A percentile compares a stretch with the other conserved stretches of the same genome.
These are phyloP conservation scores for Toxostoma redivivum DNA, from an alignment of 2,113 vertebrate genomes.

Conservation along the genomic window DNA sequence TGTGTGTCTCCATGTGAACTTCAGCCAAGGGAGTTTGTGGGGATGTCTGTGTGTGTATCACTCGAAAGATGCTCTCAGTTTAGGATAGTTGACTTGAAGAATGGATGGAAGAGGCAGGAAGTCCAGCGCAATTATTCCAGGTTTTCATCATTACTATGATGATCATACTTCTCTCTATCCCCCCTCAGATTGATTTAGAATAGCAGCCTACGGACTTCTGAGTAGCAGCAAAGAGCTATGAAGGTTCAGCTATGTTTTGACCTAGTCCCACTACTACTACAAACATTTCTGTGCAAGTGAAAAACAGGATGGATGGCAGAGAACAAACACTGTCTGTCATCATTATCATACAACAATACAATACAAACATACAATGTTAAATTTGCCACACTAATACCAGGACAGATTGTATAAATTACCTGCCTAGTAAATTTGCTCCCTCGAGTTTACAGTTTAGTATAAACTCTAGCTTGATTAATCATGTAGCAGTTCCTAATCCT, in stretches of 20 bases:
- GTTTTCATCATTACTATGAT: not conserved
- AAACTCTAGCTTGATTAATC: constrained; percentile 2
- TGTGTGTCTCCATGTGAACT: not conserved
- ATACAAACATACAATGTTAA: too few species aligned
- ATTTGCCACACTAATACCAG: not conserved
- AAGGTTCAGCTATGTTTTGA: not conserved
- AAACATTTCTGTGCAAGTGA: not conserved
- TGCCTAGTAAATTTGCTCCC: not conserved
- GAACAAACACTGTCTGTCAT: not conserved
- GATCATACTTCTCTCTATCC: not conserved
- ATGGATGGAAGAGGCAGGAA: not conserved
- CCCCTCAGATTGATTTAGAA: not conserved
- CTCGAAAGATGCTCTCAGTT: not conserved
- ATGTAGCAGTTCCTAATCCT: not conserved
- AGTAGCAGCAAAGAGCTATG: not conserved
- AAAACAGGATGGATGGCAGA: not conserved
- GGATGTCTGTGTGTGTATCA: accelerated
- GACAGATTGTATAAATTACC: not conserved
- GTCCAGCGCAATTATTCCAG: not conserved
- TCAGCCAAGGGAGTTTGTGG: not conserved
- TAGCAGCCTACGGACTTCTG: not conserved
- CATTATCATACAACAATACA: not conserved
- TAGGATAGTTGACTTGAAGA: not conserved
- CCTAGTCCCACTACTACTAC: not conserved
- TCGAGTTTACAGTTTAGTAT: not conserved